Base-by-base conservation (phyloP, 2,797 vertebrate genomes). In the Sylvilagus floridanus region DNA sequence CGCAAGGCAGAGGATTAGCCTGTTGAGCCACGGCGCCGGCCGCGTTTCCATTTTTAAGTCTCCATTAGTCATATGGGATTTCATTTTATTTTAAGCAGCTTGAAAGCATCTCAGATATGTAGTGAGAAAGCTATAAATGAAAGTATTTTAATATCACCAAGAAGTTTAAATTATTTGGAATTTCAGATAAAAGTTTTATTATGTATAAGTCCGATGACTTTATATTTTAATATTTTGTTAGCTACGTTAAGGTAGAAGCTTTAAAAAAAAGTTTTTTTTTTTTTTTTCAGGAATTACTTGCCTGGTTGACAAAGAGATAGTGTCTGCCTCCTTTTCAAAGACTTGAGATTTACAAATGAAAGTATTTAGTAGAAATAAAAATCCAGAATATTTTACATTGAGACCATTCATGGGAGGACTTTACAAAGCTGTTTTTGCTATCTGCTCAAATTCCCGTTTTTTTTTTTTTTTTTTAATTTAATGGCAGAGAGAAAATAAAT, bases 151-250 rank as follows among this genome's bases (percentile, higher is more conserved):
- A 50, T 85, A 68, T 1, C 22, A 79, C 57, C 21, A 93, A 32
- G 65, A 85, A 76, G 81, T 96, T 95, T 42, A 93, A 81, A 62
- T 96, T 37, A 88, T 22, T 7, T 76, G 54, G 14, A 12, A 78
- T 87, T 90, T 84, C 65, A 66, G 16, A 84, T 72, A 37, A 76
- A 81, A 79, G 37, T 57, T 63, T 71, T 89, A 82, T 75, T 76
- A 69, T 77, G 17, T 73, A 68, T 5, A 77, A 83, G n/a, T 78
- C 21, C 66, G 17, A 63, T 86, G 60, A 88, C 5, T 76, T 90
- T 57, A 73, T 9, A 72, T 52, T 84, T 90, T 90, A 76, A 65
- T 77, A 60, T 62, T 17, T 86, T 82, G 8, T 63, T 85, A 76
- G 60, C 19, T 12, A 79, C 1, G 32, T 69, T 88, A 83, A 89